Conservation (phyloP, 92 coral and sea anemone genomes). For the Zoanthus gigantus region DNA sequence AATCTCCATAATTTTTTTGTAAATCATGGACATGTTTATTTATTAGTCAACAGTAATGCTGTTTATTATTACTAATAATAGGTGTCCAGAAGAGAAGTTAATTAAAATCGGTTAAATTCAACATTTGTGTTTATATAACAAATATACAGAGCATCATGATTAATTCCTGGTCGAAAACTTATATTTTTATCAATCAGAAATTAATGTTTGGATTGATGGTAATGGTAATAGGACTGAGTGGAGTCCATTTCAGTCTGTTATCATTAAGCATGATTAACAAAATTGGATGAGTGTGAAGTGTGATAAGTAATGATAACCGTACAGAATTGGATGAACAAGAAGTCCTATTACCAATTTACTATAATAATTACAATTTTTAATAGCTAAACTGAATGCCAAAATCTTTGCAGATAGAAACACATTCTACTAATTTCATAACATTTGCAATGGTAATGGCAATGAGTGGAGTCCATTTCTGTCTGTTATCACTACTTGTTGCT, state of each 20-base stretch:
- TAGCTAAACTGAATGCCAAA: slow-evolving; percentile 3
- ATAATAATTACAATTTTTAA: too few relatives aligned
- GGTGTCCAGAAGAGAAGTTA: slow-evolving; percentile 2
- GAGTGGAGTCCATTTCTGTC: background rate
- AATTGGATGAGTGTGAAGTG: background rate
- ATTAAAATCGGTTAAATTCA: background rate
- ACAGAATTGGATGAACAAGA: background rate
- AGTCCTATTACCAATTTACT: too few relatives aligned
- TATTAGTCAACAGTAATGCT: background rate
- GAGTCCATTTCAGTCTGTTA: background rate
- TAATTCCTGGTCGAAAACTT: background rate
- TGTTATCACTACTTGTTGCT: background rate
- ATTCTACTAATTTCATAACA: background rate
- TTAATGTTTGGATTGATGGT: background rate
- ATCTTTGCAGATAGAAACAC: background rate
- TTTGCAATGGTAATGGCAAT: background rate
- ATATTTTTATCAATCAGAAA: background rate
- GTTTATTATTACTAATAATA: background rate
- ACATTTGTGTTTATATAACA: slow-evolving; percentile 1
- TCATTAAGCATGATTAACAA: too few relatives aligned
- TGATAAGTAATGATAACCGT: background rate
- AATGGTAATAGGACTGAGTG: background rate
- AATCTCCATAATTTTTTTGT: background rate
- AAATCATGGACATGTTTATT: background rate
- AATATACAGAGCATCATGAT: background rate